A percentile compares a stretch with the other conserved stretches of the same genome.
phyloP scores from a whole-genome alignment of 2,113 vertebrate genomes.

The Glaucomys volans region DNA sequence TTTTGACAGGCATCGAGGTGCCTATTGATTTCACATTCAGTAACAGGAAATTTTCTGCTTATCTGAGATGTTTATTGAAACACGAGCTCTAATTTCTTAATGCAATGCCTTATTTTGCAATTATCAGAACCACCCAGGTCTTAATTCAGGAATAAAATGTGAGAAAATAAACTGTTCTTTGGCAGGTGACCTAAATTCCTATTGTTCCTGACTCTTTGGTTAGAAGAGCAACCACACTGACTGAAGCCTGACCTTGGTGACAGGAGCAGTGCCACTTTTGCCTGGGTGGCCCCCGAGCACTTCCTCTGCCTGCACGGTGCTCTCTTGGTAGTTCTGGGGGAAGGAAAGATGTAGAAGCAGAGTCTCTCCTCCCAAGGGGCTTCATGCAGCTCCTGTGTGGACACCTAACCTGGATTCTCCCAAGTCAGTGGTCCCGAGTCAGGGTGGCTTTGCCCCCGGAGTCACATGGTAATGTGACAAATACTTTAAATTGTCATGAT shows the following conservation, averaged over 20 bases:
- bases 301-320: too few relatives aligned
- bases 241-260: rapidly evolving
- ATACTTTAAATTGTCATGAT: rapidly evolving
- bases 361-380: neutral
- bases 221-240: neutral
- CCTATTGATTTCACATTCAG: neutral
- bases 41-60: slow-evolving; percentile 28
- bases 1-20: neutral
- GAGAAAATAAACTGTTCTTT: neutral
- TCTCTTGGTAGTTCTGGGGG: neutral
- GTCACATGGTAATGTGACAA: too few relatives aligned
- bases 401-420: neutral
- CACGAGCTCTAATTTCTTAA: neutral
- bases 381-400: too few relatives aligned
- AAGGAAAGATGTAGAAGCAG: neutral
- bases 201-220: neutral
- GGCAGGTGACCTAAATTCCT: neutral
- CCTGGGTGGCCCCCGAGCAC: rapidly evolving
- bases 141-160: neutral
- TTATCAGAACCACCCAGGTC: neutral
- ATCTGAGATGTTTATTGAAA: neutral
- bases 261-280: rapidly evolving
- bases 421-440: neutral
- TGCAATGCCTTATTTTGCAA: neutral
- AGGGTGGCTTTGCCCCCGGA: neutral